Evolutionary conservation across 2,113 vertebrate genomes (phyloP), one percentile per base, ranked within the genome.

Genomic region (Gopherus evgoodei): DNA sequence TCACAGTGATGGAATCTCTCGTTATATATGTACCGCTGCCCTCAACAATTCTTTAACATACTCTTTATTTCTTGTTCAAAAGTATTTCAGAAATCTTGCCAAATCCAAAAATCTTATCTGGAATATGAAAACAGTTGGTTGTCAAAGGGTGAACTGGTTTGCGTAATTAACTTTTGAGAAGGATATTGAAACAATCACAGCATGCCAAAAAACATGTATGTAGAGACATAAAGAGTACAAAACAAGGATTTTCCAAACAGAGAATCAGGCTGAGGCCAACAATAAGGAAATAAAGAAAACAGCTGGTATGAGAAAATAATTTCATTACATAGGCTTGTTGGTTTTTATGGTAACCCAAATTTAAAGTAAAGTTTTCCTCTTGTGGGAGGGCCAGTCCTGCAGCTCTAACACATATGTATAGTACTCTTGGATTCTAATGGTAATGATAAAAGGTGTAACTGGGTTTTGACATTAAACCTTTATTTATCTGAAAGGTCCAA

Each of bases 21-120:
- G 53, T 93, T 96, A 75, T 76, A 87, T 78, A 82, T 89, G 14
- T 54, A 54, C 53, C 93, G 3, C 59, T 93, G 11, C 69, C 88
- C 88, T 96, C 93, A 86, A 53, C 42, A 79, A 38, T 89, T 56
- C 91, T 94, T 97, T 95, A 59, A 93, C 94, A 96, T 91, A 52
- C 80, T 96, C 62, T 16, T 59, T 96, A 52, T 96, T 97, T 96
- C 89, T 78, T 88, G 27, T 86, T 94, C 84, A 80, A 54, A 93
- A 91, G 94, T 93, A 90, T 69, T 93, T 87, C 42, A 89, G 52
- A 24, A 89, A 13, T 9, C 31, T 90, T 93, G 93, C 59, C 91
- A 52, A 89, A 83, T 86, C 81, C 24, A 92, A 95, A 81, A 65
- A 90, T 83, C 19, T 42, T 54, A 17, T 14, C 24, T 91, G 0